Conservation (phyloP, 2,113 vertebrate species). For the Fukomys damarensis region DNA sequence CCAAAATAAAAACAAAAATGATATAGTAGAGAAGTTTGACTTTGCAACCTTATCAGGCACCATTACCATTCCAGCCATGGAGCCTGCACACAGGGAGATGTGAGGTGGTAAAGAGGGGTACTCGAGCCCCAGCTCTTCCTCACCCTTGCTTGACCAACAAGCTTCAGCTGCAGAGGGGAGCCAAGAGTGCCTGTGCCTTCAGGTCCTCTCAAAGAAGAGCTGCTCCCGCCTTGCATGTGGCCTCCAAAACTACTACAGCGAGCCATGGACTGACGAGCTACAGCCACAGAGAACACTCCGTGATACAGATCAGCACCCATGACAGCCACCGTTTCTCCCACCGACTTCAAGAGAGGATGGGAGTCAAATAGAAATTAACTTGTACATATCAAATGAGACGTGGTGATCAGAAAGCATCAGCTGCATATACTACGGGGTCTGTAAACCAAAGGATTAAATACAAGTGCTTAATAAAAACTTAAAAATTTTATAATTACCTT, state of each 20-base stretch:
- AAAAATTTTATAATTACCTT: constrained; percentile 91
- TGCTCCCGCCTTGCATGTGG: background rate
- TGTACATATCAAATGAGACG: background rate
- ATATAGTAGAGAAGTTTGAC: background rate
- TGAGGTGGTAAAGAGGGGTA: background rate
- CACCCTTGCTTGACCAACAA: background rate
- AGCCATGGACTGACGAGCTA: background rate
- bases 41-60: background rate
- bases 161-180: background rate
- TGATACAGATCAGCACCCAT: background rate
- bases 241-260: background rate
- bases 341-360: background rate
- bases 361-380: constrained; percentile 12
- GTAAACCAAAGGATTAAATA: constrained; percentile 37
- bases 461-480: constrained; percentile 37
- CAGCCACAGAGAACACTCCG: background rate
- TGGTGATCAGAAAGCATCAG: constrained; percentile 13
- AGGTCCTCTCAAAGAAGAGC: background rate
- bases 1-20: background rate
- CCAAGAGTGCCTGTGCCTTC: background rate
- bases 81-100: background rate
- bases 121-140: background rate
- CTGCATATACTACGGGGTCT: background rate
- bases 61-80: background rate
- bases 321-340: background rate